phyloP scores from a whole-genome alignment of 2,113 vertebrate species.

The Thermophis baileyi region DNA sequence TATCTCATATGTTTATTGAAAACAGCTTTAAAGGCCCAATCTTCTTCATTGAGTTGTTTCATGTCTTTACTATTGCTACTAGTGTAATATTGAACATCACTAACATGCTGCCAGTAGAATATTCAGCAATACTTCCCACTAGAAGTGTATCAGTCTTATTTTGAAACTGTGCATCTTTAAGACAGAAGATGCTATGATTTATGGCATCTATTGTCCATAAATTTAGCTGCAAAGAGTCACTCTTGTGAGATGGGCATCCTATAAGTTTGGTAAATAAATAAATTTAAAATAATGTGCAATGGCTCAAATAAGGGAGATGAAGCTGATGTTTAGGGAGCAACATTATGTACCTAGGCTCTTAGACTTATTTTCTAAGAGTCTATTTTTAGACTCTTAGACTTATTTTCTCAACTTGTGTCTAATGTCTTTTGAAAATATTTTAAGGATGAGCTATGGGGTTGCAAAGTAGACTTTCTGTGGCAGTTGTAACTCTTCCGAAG shows the following conservation, averaged over 20 bases:
- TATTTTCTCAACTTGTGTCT: slow-evolving; percentile 41
- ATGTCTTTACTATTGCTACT: not conserved
- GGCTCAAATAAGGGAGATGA: slow-evolving; percentile 50
- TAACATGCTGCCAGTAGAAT: slow-evolving; percentile 4
- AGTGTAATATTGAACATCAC: not conserved
- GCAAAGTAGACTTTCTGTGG: not conserved
- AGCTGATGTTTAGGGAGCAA: slow-evolving; percentile 45
- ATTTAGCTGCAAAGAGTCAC: slow-evolving; percentile 15
- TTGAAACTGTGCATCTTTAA: slow-evolving; percentile 3
- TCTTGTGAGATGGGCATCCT: not conserved
- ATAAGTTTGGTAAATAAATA: not conserved
- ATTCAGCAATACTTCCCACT: slow-evolving; percentile 37
- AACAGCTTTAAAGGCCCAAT: fast-evolving
- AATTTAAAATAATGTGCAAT: slow-evolving; percentile 44
- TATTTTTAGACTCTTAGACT: slow-evolving; percentile 13
- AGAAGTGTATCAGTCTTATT: not conserved
- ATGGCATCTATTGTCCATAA: slow-evolving; percentile 43
- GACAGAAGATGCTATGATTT: slow-evolving; percentile 48
- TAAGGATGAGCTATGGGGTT: not conserved
- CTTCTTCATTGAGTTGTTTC: not conserved
- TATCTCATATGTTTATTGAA: not conserved
- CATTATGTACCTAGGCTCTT: slow-evolving; percentile 42
- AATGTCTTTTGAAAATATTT: slow-evolving; percentile 40
- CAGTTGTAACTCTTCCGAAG: not conserved
- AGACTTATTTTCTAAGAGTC: slow-evolving; percentile 41